Conservation (phyloP, 1,140 invertebrate genomes). For the Drosophila malerkotliana region DNA sequence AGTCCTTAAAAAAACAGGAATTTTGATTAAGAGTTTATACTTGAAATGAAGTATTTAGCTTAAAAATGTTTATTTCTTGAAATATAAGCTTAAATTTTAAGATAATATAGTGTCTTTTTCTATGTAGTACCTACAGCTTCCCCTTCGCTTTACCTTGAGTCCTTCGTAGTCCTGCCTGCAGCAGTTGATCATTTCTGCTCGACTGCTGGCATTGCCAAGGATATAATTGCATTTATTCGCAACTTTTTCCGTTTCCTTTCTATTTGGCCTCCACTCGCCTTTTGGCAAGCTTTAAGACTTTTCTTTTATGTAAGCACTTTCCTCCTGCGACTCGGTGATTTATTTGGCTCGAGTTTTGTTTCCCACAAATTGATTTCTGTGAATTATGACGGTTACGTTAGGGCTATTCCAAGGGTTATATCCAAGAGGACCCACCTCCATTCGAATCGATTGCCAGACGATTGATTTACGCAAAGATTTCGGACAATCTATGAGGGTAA, state of each 20-base stretch:
- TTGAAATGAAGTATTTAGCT: too few species aligned
- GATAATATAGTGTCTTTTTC: background rate
- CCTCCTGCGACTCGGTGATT: slow-evolving; percentile 31
- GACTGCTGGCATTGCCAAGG: slow-evolving; percentile 45
- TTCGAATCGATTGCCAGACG: background rate
- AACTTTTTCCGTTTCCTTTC: slow-evolving; percentile 44
- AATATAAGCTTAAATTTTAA: too few species aligned
- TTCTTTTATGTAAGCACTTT: slow-evolving; percentile 36
- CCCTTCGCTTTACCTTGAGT: slow-evolving; percentile 34
- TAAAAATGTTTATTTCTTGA: too few species aligned
- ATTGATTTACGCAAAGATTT: slow-evolving; percentile 37
- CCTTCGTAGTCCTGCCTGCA: slow-evolving; percentile 33
- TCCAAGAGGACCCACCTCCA: background rate
- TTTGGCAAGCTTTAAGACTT: slow-evolving; percentile 37
- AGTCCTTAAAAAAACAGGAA: too few species aligned
- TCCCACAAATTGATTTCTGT: slow-evolving; percentile 44
- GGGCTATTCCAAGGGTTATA: slow-evolving; percentile 4
- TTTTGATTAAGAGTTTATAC: too few species aligned
- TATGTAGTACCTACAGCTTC: slow-evolving; percentile 2
- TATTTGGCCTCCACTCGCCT: background rate
- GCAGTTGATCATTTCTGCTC: slow-evolving; percentile 52
- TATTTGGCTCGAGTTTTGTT: slow-evolving; percentile 39
- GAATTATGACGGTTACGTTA: slow-evolving; percentile 40
- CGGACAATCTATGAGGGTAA: slow-evolving; percentile 10
- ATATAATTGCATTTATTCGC: slow-evolving; percentile 52